phyloP scores from a whole-genome alignment of 2,888 invertebrate species.

The Drosophila longiperda region DNA sequence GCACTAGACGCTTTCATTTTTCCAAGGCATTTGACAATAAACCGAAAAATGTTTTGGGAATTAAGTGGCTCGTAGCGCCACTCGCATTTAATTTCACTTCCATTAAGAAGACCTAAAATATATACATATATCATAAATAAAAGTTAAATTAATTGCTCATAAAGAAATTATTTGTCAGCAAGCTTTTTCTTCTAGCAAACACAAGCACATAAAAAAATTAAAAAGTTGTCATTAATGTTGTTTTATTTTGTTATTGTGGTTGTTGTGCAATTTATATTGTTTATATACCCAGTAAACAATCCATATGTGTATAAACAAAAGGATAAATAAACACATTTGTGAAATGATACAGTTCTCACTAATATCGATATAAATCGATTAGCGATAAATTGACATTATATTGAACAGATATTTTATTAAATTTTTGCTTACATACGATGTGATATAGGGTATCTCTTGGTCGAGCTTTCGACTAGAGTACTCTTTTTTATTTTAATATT shows the following conservation, averaged over 20 bases:
- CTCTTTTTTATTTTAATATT: slow-evolving; percentile 25
- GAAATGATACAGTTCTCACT: neutral
- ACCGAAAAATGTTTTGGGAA: slow-evolving; percentile 15
- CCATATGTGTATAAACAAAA: neutral
- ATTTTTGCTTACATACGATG: neutral
- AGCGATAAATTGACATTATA: neutral
- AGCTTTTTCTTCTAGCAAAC: slow-evolving; percentile 42
- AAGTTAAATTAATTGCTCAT: slow-evolving; percentile 56
- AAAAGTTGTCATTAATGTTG: slow-evolving; percentile 35
- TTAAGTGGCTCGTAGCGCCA: slow-evolving; percentile 8
- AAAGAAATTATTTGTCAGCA: slow-evolving; percentile 42
- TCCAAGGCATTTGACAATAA: slow-evolving; percentile 14
- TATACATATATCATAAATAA: slow-evolving; percentile 44
- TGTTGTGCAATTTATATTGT: slow-evolving; percentile 36
- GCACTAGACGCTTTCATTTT: slow-evolving; percentile 17
- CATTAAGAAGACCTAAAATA: slow-evolving; percentile 22
- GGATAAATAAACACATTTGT: neutral
- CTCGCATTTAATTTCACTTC: slow-evolving; percentile 47
- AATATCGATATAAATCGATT: neutral
- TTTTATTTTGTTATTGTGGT: slow-evolving; percentile 23
- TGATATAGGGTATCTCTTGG: neutral
- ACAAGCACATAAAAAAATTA: slow-evolving; percentile 25
- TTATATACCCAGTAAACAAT: slow-evolving; percentile 7
- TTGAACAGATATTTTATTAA: neutral
- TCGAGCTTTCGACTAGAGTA: neutral